phyloP scores from a whole-genome alignment of 2,797 vertebrate genomes.

The Potorous gilbertii region DNA sequence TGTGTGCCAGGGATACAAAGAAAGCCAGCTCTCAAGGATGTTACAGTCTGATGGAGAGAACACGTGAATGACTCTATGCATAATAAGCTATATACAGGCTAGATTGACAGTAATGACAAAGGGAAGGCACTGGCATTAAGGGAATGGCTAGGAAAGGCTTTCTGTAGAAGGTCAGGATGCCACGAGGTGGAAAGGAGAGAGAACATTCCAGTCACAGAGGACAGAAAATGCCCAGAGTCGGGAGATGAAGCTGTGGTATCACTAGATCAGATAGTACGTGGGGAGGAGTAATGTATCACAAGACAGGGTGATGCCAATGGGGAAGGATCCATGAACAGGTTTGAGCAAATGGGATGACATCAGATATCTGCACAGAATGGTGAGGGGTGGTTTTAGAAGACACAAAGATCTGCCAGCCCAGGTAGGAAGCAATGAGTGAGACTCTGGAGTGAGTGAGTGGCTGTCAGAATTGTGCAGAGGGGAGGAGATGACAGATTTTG shows the following conservation, averaged over 20 bases:
- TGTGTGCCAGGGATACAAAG: not conserved
- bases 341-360: not conserved
- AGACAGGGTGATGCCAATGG: not conserved
- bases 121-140: not conserved
- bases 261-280: not conserved
- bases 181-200: not conserved
- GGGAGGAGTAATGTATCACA: no score
- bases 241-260: not conserved
- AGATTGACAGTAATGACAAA: not conserved
- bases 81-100: not conserved
- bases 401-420: not conserved
- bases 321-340: not conserved
- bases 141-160: not conserved
- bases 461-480: not conserved
- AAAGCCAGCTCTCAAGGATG: not conserved
- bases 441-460: not conserved
- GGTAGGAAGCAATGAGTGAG: no score
- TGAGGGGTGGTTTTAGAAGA: not conserved
- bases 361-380: not conserved
- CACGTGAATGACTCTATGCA: not conserved
- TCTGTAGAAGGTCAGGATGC: not conserved
- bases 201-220: not conserved
- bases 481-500: not conserved
- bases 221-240: not conserved
- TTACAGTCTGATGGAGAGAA: not conserved